Conservation (phyloP, 2,113 vertebrate genomes). For the Thomomys bottae region DNA sequence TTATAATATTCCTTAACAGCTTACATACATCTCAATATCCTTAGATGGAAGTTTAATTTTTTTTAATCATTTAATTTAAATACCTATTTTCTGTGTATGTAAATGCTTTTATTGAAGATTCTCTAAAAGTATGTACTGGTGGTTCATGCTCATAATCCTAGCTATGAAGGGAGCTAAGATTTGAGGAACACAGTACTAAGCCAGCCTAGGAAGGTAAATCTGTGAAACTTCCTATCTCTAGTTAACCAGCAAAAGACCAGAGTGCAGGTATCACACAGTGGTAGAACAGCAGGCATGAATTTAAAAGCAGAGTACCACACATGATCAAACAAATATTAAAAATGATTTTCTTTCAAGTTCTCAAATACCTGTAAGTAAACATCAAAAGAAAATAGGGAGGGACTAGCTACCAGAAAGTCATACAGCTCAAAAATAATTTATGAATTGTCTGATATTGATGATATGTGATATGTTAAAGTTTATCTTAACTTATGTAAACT, state of each 20-base stretch:
- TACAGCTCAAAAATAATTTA: background rate
- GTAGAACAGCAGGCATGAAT: no score
- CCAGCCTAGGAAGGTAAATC: no score
- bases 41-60: background rate
- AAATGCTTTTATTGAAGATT: background rate
- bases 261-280: no score
- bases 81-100: background rate
- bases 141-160: no score
- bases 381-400: background rate
- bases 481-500: background rate
- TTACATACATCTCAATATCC: constrained; percentile 52
- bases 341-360: constrained; percentile 27
- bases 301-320: no score
- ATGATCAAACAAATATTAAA: constrained; percentile 9
- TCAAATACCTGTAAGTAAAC: background rate
- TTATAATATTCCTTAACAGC: background rate
- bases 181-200: no score
- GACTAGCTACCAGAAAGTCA: background rate
- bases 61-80: background rate
- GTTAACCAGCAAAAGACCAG: no score
- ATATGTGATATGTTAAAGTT: background rate
- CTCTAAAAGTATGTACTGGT: no score
- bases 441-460: background rate
- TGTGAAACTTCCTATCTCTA: no score
- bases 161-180: no score